Evolutionary conservation across 2,888 invertebrate genomes (phyloP).

Genomic region (Stenchaetothrips biformis): DNA sequence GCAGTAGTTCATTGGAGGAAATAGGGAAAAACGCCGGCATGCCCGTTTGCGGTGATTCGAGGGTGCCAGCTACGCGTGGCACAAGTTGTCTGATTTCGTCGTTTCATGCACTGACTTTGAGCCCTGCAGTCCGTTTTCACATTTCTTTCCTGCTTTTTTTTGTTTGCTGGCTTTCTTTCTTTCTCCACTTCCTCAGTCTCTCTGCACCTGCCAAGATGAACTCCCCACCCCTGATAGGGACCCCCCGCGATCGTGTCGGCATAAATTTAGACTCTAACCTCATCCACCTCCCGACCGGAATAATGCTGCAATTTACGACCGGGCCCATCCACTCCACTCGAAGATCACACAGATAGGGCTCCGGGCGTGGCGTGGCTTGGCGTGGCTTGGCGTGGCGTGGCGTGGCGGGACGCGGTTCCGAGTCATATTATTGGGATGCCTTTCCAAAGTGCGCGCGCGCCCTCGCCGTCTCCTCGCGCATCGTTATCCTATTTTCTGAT

Average conservation of each 20-base stretch:
- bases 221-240: neutral
- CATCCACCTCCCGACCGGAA: neutral
- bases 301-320: neutral
- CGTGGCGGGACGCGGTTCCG: neutral
- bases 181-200: neutral
- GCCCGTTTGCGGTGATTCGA: too few species aligned
- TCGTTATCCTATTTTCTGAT: too few species aligned
- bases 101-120: too few species aligned
- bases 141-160: neutral
- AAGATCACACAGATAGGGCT: neutral
- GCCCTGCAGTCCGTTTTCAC: neutral
- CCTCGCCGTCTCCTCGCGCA: too few species aligned
- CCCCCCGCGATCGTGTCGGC: constrained; percentile 7
- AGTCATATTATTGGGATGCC: neutral
- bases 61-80: too few species aligned
- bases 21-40: too few species aligned
- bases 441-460: neutral
- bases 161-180: neutral
- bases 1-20: too few species aligned
- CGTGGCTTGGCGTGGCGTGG: too few species aligned
- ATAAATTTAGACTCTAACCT: constrained; percentile 22
- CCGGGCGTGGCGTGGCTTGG: neutral
- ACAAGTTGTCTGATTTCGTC: too few species aligned
- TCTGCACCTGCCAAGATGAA: neutral
- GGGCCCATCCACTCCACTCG: neutral